These are phyloP conservation scores for Lycopodina hypogea DNA, from an alignment of 37 sponge, comb jelly and placozoan species.

Conservation along the genomic window DNA sequence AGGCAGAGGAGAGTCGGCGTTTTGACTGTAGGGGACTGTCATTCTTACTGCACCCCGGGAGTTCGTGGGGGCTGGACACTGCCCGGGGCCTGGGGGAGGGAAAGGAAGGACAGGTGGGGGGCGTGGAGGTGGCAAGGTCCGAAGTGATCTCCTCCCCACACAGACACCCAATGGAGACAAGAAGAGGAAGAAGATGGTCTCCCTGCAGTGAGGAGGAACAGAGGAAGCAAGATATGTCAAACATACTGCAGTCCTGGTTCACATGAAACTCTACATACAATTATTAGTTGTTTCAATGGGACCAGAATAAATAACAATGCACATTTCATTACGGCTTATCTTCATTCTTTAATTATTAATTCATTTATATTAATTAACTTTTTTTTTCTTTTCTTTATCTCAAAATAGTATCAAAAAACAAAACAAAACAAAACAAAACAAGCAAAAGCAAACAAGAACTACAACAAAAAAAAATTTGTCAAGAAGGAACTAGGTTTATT, in stretches of 20 bases:
- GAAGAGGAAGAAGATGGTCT: conserved; percentile 24
- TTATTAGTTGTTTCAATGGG: too few relatives aligned
- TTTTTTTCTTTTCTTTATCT: too few relatives aligned
- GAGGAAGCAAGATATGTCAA: not conserved
- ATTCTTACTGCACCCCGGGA: not conserved
- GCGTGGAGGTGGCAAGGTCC: not conserved
- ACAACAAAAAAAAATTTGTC: too few relatives aligned
- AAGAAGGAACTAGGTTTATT: too few relatives aligned
- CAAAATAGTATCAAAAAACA: too few relatives aligned
- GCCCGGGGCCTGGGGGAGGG: not conserved
- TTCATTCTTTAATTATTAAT: too few relatives aligned
- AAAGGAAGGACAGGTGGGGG: not conserved
- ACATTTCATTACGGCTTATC: not conserved
- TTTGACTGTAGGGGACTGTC: not conserved
- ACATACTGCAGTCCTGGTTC: not conserved
- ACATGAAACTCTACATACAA: not conserved
- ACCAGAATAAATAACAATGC: not conserved
- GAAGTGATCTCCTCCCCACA: not conserved
- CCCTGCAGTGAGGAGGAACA: conserved; percentile 1
- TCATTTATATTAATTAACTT: too few relatives aligned
- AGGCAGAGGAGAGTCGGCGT: not conserved
- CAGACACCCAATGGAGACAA: conserved; percentile 21
- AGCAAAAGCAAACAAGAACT: too few relatives aligned
- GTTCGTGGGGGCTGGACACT: conserved; percentile 13
- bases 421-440: too few relatives aligned